phyloP scores from a whole-genome alignment of 2,113 vertebrate species.

The Stercorarius parasiticus region DNA sequence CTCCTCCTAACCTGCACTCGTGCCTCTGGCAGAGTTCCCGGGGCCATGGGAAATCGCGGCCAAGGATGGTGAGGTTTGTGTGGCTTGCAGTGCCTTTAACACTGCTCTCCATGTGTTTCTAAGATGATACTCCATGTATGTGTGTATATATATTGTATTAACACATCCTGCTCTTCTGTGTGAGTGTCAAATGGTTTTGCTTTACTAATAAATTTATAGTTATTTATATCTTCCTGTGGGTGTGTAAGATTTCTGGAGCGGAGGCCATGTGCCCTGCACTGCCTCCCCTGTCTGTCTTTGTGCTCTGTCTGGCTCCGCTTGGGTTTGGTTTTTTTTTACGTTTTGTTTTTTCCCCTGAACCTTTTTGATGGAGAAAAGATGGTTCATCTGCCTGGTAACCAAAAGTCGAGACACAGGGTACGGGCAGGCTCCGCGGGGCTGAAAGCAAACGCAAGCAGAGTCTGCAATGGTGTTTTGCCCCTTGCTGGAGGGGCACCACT shows the following conservation, averaged over 20 bases:
- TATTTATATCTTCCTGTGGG: constrained; percentile 59
- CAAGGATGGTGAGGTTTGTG: constrained; percentile 1
- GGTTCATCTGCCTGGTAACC: not conserved
- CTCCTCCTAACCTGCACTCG: not conserved
- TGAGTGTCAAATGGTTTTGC: constrained; percentile 63
- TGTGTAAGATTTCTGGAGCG: not conserved
- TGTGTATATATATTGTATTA: constrained; percentile 63
- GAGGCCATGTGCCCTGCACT: not conserved
- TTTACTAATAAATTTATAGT: constrained; percentile 73
- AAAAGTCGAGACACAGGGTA: fast-evolving
- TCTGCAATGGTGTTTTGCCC: not conserved
- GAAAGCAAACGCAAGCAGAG: not conserved
- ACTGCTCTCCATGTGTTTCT: constrained; percentile 57
- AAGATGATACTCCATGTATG: constrained; percentile 23
- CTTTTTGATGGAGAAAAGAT: not conserved
- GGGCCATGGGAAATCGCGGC: not conserved
- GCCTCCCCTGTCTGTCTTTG: not conserved
- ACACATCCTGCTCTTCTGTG: constrained; percentile 53
- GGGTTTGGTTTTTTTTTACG: not conserved
- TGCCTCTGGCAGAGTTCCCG: not conserved
- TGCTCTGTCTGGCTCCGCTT: not conserved
- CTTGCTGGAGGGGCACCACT: not conserved
- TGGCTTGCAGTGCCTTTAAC: constrained; percentile 64
- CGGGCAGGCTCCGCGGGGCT: fast-evolving
- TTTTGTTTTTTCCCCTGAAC: not conserved